A percentile compares a stretch with the other conserved stretches of the same genome.
Conservation (phyloP, 2,888 invertebrate genomes). For the Halictus ligatus region DNA sequence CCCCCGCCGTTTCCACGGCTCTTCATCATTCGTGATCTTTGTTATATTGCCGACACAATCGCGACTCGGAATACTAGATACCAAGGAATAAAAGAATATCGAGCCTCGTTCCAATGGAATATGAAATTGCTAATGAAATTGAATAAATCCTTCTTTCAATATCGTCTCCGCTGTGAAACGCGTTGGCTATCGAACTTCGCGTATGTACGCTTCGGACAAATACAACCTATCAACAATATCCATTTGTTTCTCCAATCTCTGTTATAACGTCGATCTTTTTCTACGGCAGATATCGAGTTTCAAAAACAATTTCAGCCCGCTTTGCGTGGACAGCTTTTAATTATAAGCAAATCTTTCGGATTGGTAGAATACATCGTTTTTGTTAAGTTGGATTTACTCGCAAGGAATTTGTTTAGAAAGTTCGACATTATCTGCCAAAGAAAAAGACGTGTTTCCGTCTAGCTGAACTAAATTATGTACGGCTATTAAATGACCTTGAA, state of each 20-base stretch:
- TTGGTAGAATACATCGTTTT: background rate
- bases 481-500: too few relatives aligned
- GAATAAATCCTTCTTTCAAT: background rate
- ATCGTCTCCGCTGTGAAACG: background rate
- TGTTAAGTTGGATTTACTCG: background rate
- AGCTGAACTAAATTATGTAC: too few relatives aligned
- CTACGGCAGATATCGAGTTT: background rate
- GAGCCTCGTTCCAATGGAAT: background rate
- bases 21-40: conserved; percentile 17
- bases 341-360: background rate
- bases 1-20: background rate
- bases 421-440: background rate
- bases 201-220: background rate
- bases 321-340: background rate
- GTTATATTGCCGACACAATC: background rate
- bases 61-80: background rate
- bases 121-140: conserved; percentile 9
- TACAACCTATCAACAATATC: background rate
- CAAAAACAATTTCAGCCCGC: background rate
- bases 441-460: too few relatives aligned
- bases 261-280: background rate
- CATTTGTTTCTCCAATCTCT: background rate
- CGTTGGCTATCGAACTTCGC: background rate
- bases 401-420: background rate
- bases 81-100: conserved; percentile 7